Evolutionary conservation across 2,113 vertebrate genomes (phyloP).

Genomic region (Festucalex cinctus): DNA sequence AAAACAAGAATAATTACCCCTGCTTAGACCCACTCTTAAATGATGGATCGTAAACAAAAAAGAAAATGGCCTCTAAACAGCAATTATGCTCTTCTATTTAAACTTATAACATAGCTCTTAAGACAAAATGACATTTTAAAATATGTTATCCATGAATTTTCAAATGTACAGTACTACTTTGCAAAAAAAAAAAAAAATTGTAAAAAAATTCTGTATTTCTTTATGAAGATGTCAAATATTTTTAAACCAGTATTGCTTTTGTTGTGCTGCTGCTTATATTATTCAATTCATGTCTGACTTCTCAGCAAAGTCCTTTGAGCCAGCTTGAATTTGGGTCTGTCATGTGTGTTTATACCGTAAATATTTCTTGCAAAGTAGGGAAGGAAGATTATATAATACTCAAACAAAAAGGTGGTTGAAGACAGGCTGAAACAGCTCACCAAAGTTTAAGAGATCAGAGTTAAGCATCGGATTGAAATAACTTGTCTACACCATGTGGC

Average conservation of each 20-base stretch:
- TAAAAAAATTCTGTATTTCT: not conserved
- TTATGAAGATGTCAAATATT: not conserved
- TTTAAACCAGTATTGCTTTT: not conserved
- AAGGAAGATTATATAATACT: too few species aligned
- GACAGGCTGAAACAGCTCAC: too few species aligned
- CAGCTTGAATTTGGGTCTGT: not conserved
- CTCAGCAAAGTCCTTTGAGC: not conserved
- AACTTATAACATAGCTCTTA: not conserved
- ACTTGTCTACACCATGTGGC: too few species aligned
- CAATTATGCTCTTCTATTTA: not conserved
- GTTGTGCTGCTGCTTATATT: not conserved
- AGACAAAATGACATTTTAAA: not conserved
- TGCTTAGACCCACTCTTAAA: not conserved
- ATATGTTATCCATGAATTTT: not conserved
- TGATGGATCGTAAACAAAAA: constrained; percentile 10
- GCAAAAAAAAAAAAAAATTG: not conserved
- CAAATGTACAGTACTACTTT: not conserved
- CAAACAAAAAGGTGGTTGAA: too few species aligned
- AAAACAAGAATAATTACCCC: not conserved
- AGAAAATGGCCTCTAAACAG: constrained; percentile 7
- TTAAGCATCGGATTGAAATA: too few species aligned
- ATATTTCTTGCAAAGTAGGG: too few species aligned
- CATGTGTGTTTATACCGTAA: too few species aligned
- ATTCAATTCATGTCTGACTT: not conserved
- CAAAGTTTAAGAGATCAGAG: too few species aligned